Percentiles rank a stretch among this genome's conserved stretches.
Conservation (phyloP, 2,113 vertebrate genomes). For the Pimephales promelas region DNA sequence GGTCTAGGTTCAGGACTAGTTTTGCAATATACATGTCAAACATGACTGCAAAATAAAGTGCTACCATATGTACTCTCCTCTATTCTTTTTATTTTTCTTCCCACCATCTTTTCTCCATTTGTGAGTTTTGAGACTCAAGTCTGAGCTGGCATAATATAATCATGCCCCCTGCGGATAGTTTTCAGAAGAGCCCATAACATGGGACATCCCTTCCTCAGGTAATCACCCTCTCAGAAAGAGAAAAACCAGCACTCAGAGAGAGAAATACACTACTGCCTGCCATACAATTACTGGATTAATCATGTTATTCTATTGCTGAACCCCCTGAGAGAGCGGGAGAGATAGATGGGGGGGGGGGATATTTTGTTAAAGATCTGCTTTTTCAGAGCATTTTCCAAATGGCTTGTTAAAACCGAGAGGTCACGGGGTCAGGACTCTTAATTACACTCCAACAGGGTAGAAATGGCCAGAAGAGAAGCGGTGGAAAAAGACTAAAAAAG, state of each 20-base stretch:
- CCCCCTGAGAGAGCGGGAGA: slow-evolving; percentile 52
- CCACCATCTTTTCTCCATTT: not conserved
- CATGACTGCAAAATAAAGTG: too few relatives aligned
- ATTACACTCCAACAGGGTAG: slow-evolving; percentile 94
- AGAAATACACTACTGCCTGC: slow-evolving; percentile 82
- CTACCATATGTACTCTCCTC: not conserved
- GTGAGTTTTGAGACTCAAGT: not conserved
- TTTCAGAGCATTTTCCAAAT: slow-evolving; percentile 85
- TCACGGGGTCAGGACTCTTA: slow-evolving; percentile 91
- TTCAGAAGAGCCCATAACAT: slow-evolving; percentile 60
- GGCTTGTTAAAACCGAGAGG: slow-evolving; percentile 86
- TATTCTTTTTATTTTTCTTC: not conserved
- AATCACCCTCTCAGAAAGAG: slow-evolving; percentile 85
- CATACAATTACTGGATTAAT: slow-evolving; percentile 93
- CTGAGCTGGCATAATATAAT: slow-evolving; percentile 11
- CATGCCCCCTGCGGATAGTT: slow-evolving; percentile 55
- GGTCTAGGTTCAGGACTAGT: too few relatives aligned
- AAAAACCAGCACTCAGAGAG: slow-evolving; percentile 79
- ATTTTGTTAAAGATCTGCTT: slow-evolving; percentile 83
- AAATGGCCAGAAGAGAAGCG: slow-evolving; percentile 81
- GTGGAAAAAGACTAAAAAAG: slow-evolving; percentile 85
- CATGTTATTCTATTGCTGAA: slow-evolving; percentile 90
- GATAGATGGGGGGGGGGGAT: slow-evolving; percentile 71
- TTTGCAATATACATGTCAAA: too few relatives aligned
- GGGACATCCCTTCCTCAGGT: slow-evolving; percentile 80